phyloP scores from a whole-genome alignment of 1,140 invertebrate species.

The Camponotus pennsylvanicus region DNA sequence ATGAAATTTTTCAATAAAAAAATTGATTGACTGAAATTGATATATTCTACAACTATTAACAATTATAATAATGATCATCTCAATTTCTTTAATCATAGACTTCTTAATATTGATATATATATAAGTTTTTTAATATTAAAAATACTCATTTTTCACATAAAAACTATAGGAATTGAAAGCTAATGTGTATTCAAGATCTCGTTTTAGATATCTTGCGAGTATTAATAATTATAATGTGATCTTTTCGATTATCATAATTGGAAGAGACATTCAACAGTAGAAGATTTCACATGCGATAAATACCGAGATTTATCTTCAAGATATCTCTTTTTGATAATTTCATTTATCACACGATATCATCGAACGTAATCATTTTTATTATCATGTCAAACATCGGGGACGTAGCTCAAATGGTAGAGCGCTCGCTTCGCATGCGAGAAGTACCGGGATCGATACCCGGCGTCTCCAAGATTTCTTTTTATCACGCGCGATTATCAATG shows the following conservation, averaged over 20 bases:
- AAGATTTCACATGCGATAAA: constrained; percentile 95
- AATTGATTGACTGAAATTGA: too few relatives aligned
- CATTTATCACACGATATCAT: neutral
- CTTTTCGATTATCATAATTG: neutral
- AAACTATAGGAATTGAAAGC: neutral
- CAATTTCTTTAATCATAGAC: neutral
- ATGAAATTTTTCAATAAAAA: neutral
- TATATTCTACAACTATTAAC: neutral
- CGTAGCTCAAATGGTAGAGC: too few relatives aligned
- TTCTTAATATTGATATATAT: too few relatives aligned
- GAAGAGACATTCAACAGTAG: constrained; percentile 93
- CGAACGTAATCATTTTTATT: neutral
- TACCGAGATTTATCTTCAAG: constrained; percentile 93
- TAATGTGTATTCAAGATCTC: neutral
- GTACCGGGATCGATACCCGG: too few relatives aligned
- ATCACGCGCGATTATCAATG: neutral
- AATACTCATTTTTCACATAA: neutral
- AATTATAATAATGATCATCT: neutral
- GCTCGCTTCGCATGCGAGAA: too few relatives aligned
- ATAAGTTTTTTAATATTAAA: neutral
- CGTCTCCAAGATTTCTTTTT: neutral
- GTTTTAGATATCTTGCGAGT: neutral
- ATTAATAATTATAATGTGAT: neutral
- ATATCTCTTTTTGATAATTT: constrained; percentile 72
- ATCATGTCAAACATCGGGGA: neutral